Evolutionary conservation across 2,797 vertebrate species (phyloP).

Genomic region (Emys orbicularis): DNA sequence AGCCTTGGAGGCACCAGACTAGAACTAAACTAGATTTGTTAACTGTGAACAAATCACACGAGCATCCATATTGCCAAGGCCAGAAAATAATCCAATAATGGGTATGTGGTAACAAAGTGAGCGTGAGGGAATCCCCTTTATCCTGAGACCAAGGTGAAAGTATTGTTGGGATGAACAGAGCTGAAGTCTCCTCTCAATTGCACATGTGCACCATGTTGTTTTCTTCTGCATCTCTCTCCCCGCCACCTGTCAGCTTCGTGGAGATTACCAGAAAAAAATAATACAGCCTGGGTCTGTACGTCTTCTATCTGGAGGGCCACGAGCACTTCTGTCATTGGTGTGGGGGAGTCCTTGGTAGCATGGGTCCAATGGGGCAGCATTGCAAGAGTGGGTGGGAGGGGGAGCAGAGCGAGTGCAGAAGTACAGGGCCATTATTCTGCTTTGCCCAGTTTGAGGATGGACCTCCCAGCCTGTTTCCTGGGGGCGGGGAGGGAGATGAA

Average conservation of each 20-base stretch:
- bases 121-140: accelerated
- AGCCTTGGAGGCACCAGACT: background rate
- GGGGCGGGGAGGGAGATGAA: background rate
- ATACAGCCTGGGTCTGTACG: background rate
- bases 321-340: background rate
- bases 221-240: background rate
- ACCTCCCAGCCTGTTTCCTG: background rate
- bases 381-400: background rate
- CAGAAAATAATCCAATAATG: background rate
- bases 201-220: accelerated
- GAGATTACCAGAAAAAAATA: background rate
- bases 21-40: no score
- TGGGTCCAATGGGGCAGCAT: background rate
- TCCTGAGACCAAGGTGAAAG: background rate
- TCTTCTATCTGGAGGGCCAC: background rate
- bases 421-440: background rate
- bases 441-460: background rate
- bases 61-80: background rate
- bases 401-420: background rate
- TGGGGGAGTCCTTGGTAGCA: background rate
- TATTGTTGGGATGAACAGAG: accelerated
- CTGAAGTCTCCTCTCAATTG: accelerated
- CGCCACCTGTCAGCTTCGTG: background rate
- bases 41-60: accelerated
- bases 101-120: background rate